A percentile compares a stretch with the other conserved stretches of the same genome.
Conservation (phyloP, 2,888 invertebrate genomes). For the Harpalus rubripes region DNA sequence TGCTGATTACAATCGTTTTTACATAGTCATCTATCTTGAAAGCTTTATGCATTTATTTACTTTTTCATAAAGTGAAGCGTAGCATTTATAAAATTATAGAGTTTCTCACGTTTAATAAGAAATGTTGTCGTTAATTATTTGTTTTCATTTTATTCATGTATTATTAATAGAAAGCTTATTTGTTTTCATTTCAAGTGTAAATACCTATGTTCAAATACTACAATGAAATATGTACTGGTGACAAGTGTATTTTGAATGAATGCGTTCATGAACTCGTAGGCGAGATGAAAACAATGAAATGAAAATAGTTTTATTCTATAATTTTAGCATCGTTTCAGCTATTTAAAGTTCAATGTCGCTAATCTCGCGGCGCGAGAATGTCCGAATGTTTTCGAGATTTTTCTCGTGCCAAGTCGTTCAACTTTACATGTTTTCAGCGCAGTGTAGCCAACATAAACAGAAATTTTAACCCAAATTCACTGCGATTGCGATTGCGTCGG, state of each 20-base stretch:
- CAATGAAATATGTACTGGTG: constrained; percentile 11
- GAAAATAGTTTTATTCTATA: constrained; percentile 37
- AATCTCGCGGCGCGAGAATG: constrained; percentile 30
- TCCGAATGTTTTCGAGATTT: constrained; percentile 42
- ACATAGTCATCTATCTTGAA: no score
- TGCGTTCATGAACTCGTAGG: constrained; percentile 38
- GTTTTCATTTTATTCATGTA: not conserved
- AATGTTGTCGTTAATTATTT: not conserved
- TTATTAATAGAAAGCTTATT: constrained; percentile 12
- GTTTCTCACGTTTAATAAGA: not conserved
- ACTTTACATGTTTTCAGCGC: constrained; percentile 49
- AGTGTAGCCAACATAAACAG: constrained; percentile 57
- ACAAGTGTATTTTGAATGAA: constrained; percentile 34
- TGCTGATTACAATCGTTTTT: no score
- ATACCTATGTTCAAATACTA: constrained; percentile 6
- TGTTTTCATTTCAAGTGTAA: constrained; percentile 18
- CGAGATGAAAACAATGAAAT: constrained; percentile 37
- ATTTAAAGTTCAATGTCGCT: constrained; percentile 54
- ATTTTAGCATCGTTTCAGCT: constrained; percentile 37
- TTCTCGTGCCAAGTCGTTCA: constrained; percentile 59
- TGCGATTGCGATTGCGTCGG: constrained; percentile 43
- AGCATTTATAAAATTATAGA: not conserved
- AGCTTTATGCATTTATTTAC: no score
- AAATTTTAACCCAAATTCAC: constrained; percentile 61
- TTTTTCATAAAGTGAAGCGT: not conserved